A percentile compares a stretch with the other conserved stretches of the same genome.
phyloP scores from a whole-genome alignment of 2,888 invertebrate genomes.

The Drosophila kambysellisi region DNA sequence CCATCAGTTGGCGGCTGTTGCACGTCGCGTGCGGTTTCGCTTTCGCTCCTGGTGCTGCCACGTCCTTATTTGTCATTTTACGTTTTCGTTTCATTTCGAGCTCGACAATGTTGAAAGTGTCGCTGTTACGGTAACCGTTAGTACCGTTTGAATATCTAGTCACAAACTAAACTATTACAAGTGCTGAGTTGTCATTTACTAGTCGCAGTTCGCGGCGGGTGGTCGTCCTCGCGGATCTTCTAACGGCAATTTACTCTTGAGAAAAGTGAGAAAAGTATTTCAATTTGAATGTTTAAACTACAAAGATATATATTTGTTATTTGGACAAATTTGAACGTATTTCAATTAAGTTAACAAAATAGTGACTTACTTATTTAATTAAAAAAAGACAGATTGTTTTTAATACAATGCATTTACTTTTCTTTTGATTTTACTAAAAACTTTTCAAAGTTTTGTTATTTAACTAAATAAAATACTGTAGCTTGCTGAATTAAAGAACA shows the following conservation, averaged over 20 bases:
- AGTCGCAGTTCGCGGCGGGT: slow-evolving; percentile 53
- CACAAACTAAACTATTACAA: slow-evolving; percentile 39
- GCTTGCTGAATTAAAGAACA: not conserved
- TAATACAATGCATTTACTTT: not conserved
- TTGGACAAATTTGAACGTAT: not conserved
- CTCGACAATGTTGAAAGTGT: slow-evolving; percentile 55
- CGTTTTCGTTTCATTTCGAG: slow-evolving; percentile 19
- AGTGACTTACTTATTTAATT: not conserved
- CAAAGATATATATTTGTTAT: not conserved
- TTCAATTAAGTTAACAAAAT: not conserved
- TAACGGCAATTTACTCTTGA: too few relatives aligned
- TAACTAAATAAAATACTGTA: not conserved
- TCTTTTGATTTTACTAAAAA: not conserved
- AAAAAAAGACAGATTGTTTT: not conserved
- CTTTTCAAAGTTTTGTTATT: not conserved
- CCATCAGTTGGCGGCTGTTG: slow-evolving; percentile 79
- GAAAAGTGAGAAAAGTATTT: slow-evolving; percentile 6
- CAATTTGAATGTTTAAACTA: not conserved
- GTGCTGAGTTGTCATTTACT: slow-evolving; percentile 55
- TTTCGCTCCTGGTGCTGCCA: slow-evolving; percentile 28
- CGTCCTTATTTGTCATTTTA: not conserved
- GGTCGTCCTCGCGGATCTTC: slow-evolving; percentile 51
- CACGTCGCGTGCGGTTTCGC: slow-evolving; percentile 77
- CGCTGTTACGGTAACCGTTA: slow-evolving; percentile 22
- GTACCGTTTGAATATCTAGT: slow-evolving; percentile 39